Evolutionary conservation across 2,113 vertebrate species (phyloP).

Genomic region (Scatophagus argus): DNA sequence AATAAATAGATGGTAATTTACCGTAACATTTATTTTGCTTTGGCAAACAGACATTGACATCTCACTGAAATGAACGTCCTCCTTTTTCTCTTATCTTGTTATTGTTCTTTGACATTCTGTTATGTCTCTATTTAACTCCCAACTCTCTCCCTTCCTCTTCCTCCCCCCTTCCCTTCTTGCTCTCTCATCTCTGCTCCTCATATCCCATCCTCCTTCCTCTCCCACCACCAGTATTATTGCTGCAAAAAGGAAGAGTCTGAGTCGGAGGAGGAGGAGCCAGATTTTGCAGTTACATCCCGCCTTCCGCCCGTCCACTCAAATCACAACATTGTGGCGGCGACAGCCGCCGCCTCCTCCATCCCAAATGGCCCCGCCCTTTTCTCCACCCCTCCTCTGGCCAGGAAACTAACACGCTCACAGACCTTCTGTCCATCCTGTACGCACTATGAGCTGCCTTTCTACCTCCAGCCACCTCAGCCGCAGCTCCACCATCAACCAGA

Average conservation of each 20-base stretch:
- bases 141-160: neutral
- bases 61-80: neutral
- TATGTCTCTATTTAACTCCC: neutral
- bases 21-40: neutral
- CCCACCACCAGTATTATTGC: slow-evolving; percentile 92
- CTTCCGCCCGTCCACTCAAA: slow-evolving; percentile 92
- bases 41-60: neutral
- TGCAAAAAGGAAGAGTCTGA: slow-evolving; percentile 95
- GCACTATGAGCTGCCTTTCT: slow-evolving; percentile 91
- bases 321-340: slow-evolving; percentile 90
- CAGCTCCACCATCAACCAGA: slow-evolving; percentile 86
- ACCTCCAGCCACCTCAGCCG: slow-evolving; percentile 89
- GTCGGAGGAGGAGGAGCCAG: slow-evolving; percentile 98
- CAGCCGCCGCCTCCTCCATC: slow-evolving; percentile 79
- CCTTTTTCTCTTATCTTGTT: neutral
- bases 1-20: neutral
- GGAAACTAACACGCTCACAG: slow-evolving; percentile 85
- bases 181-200: neutral
- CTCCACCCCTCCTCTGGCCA: slow-evolving; percentile 86
- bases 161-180: neutral
- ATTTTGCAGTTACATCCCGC: slow-evolving; percentile 92
- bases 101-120: neutral
- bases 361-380: slow-evolving; percentile 91
- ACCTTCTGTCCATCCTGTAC: slow-evolving; percentile 90
- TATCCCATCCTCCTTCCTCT: neutral